Conservation (phyloP, 2,888 invertebrate genomes). For the Macrophya annulata region DNA sequence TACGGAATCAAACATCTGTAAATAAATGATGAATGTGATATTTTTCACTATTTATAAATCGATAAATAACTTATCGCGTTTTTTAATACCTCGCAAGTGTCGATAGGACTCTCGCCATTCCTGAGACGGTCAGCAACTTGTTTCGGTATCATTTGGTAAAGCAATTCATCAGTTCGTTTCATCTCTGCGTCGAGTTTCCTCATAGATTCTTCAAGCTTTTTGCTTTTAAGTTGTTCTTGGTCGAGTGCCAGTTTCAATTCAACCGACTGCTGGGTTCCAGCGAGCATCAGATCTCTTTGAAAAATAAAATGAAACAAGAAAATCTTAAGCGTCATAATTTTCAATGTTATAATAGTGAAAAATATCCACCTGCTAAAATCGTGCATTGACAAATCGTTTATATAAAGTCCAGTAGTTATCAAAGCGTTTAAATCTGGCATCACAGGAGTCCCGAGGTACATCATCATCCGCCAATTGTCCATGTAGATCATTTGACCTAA, state of each 20-base stretch:
- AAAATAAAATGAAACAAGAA: not conserved
- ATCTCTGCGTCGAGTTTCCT: slow-evolving; percentile 97
- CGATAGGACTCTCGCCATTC: slow-evolving; percentile 97
- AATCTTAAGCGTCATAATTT: not conserved
- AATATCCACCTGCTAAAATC: slow-evolving; percentile 94
- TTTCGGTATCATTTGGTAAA: slow-evolving; percentile 99
- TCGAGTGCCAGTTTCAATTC: slow-evolving; percentile 97
- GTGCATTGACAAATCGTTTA: slow-evolving; percentile 99
- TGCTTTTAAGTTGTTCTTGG: slow-evolving; percentile 98
- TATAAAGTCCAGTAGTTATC: slow-evolving; percentile 95
- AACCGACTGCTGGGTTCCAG: slow-evolving; percentile 98
- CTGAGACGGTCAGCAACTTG: slow-evolving; percentile 96
- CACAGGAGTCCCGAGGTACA: slow-evolving; percentile 97
- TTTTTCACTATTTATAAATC: not conserved
- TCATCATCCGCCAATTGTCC: slow-evolving; percentile 99
- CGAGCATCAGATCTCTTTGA: slow-evolving; percentile 94
- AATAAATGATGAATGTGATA: slow-evolving; percentile 58
- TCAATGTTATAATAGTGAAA: slow-evolving; percentile 2
- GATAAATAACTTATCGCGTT: not conserved
- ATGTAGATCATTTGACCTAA: slow-evolving; percentile 99
- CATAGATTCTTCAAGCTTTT: slow-evolving; percentile 98
- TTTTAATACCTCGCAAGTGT: slow-evolving; percentile 93
- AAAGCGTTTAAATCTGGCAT: slow-evolving; percentile 97
- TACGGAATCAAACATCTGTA: slow-evolving; percentile 96
- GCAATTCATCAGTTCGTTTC: slow-evolving; percentile 95